Evolutionary conservation across 2,113 vertebrate genomes (phyloP), one percentile per base, ranked within the genome.

Genomic region (Rhabdornis inornatus): DNA sequence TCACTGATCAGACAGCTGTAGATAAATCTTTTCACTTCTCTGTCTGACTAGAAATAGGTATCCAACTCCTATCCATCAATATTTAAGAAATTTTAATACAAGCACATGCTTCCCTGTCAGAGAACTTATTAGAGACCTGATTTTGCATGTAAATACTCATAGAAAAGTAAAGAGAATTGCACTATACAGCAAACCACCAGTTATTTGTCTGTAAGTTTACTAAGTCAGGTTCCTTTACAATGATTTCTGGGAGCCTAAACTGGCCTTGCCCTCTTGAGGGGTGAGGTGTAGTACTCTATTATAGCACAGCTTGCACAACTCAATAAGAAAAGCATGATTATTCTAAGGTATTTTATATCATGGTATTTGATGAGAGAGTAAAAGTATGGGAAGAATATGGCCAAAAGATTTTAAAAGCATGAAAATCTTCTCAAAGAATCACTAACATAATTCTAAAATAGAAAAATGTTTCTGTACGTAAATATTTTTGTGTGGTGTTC

Each of bases 31-130:
- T 63, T 50, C 2, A 44, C 65, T 89, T 81, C 31, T 16, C 18
- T 53, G 2, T 52, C 28, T 86, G 23, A 91, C 33, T 69, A 61
- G 27, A 77, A 94, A 61, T 14, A 56, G 3, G 2, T 44, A 68
- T 75, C 83, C 19, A 61, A 59, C 2, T 70, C 71, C 4, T 44
- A 27, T 11, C 40, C n/a, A 47, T 11, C 31, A 55, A 39, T 50
- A 66, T 63, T 53, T 66, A 83, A 50, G 9, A 59, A 47, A 56
- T 68, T 76, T 50, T 50, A 87, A 61, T 2, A 4, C 4, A n/a
- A n/a, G 3, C 5, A 19, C 1, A 2, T 40, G 6, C 6, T 66
- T 57, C 5, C 63, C 5, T 69, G 13, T 27, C 39, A 47, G 4
- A 42, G 10, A 87, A 78, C 4, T 85, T 49, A 37, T 10, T 42